phyloP scores from a whole-genome alignment of 2,888 invertebrate genomes.

The Brachylomia viminalis region DNA sequence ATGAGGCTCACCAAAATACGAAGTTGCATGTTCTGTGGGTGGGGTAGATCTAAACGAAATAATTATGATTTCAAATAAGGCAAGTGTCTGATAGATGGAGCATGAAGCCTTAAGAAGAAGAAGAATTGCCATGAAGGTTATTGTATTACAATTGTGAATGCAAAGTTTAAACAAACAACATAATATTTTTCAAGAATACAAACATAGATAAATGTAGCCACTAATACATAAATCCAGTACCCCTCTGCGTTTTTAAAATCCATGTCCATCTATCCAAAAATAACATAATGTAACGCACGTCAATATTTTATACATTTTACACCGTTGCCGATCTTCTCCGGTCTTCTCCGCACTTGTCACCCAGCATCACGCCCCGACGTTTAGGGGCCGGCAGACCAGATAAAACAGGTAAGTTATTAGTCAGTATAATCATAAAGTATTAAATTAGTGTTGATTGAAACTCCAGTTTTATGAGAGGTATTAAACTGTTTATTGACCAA shows the following conservation, averaged over 20 bases:
- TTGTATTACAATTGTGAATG: not conserved
- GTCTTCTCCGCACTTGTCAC: slow-evolving; percentile 60
- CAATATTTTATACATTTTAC: slow-evolving; percentile 86
- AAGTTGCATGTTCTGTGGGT: not conserved
- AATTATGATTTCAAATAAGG: not conserved
- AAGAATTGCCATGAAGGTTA: not conserved
- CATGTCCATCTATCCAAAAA: slow-evolving; percentile 77
- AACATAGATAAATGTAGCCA: slow-evolving; percentile 1
- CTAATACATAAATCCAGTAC: slow-evolving; percentile 7
- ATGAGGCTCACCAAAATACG: not conserved
- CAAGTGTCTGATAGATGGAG: not conserved
- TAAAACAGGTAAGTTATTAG: slow-evolving; percentile 66
- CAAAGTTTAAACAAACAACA: not conserved
- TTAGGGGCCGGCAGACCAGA: slow-evolving; percentile 55
- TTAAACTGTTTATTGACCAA: slow-evolving; percentile 54
- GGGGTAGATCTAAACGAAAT: not conserved
- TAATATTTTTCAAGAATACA: not conserved
- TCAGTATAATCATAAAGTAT: slow-evolving; percentile 53
- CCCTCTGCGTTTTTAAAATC: slow-evolving; percentile 65
- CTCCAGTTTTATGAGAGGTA: slow-evolving; percentile 59
- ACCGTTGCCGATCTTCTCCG: slow-evolving; percentile 69
- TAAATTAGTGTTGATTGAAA: slow-evolving; percentile 61
- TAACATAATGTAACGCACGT: slow-evolving; percentile 73
- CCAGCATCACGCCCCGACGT: slow-evolving; percentile 61
- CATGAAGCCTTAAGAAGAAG: not conserved